Evolutionary conservation across 2,888 invertebrate species (phyloP).

Genomic region (Sesamia inferens): DNA sequence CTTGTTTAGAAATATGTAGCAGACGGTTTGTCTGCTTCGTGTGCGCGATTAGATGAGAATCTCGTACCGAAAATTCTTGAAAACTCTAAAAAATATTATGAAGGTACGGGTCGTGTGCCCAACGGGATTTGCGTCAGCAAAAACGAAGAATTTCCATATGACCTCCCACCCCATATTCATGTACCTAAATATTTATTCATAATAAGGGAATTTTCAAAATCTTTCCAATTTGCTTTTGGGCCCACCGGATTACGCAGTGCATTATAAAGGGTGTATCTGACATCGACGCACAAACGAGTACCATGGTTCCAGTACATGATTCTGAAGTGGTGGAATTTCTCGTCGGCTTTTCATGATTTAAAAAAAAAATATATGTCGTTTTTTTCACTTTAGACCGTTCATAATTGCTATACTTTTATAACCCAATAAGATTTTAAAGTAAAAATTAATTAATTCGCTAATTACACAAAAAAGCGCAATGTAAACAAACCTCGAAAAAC

Average conservation of each 20-base stretch:
- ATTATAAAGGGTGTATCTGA: too few relatives aligned
- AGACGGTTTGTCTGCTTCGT: constrained; percentile 3
- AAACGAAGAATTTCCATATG: neutral
- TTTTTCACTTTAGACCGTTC: too few relatives aligned
- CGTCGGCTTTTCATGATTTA: too few relatives aligned
- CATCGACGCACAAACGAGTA: too few relatives aligned
- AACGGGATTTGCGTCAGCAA: neutral
- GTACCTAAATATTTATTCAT: neutral
- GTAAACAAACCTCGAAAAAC: too few relatives aligned
- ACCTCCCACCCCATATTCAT: neutral
- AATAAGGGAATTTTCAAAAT: neutral
- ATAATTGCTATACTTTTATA: too few relatives aligned
- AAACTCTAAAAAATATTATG: neutral
- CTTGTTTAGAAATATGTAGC: constrained; percentile 15
- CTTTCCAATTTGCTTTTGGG: neutral
- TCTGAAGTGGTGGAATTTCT: too few relatives aligned
- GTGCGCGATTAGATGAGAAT: constrained; percentile 3
- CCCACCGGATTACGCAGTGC: neutral
- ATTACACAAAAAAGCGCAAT: too few relatives aligned
- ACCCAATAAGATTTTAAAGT: too few relatives aligned
- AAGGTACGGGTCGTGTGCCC: neutral
- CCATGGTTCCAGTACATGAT: too few relatives aligned
- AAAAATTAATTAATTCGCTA: too few relatives aligned
- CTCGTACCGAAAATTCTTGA: neutral
- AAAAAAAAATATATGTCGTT: too few relatives aligned